A percentile compares a stretch with the other conserved stretches of the same genome.
Conservation (phyloP, 1,140 invertebrate genomes). For the Chironomus striatipennis region DNA sequence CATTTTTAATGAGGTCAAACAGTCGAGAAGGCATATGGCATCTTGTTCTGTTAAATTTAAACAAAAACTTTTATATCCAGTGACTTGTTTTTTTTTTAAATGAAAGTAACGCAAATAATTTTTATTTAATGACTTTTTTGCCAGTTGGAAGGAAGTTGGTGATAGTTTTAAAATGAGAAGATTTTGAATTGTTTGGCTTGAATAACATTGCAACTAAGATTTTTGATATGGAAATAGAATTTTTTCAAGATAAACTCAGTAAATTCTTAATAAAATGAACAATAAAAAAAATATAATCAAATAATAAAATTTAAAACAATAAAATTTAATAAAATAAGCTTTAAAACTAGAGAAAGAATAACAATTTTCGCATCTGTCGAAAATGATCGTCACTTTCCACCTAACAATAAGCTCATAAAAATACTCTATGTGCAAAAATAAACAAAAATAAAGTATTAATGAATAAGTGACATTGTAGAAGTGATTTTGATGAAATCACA, state of each 20-base stretch:
- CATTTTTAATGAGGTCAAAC: background rate
- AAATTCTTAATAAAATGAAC: no score
- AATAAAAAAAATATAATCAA: no score
- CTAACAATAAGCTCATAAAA: background rate
- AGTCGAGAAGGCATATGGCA: background rate
- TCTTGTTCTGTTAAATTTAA: background rate
- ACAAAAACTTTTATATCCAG: background rate
- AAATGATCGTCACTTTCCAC: background rate
- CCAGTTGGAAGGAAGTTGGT: no score
- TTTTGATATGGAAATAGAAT: no score
- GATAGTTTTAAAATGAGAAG: no score
- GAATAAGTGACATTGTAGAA: slow-evolving; percentile 14
- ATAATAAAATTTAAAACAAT: background rate
- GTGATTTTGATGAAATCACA: background rate
- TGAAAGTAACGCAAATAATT: no score
- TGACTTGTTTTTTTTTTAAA: no score
- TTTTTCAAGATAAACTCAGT: no score
- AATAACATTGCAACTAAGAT: no score
- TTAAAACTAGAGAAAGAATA: background rate
- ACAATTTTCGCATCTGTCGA: background rate
- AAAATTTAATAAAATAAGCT: background rate
- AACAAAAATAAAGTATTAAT: background rate
- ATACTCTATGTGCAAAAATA: background rate
- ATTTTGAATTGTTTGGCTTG: no score
- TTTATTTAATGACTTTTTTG: no score